phyloP scores from a whole-genome alignment of 2,797 vertebrate genomes.

The Nannoperca australis region DNA sequence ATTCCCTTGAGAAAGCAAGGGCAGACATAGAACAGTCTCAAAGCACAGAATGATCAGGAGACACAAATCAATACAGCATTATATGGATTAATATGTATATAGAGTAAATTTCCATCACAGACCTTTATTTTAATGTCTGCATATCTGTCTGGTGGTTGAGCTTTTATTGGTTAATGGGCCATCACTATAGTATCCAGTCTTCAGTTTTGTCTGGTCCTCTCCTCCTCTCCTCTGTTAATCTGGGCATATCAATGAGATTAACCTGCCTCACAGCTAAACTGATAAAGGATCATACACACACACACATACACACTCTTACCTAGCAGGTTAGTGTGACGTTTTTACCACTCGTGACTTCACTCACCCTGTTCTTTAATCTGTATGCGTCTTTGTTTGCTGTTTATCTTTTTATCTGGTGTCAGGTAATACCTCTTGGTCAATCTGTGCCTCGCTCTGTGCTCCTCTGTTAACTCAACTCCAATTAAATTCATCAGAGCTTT shows the following conservation, averaged over 20 bases:
- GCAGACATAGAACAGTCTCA: too few relatives aligned
- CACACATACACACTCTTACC: slow-evolving; percentile 26
- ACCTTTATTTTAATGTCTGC: background rate
- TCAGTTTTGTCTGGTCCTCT: background rate
- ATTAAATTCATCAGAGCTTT: slow-evolving; percentile 1
- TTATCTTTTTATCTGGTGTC: slow-evolving; percentile 44
- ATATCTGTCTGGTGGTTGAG: background rate
- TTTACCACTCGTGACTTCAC: background rate
- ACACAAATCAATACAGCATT: too few relatives aligned
- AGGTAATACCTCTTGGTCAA: slow-evolving; percentile 10
- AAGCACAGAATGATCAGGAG: too few relatives aligned
- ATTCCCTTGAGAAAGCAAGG: too few relatives aligned
- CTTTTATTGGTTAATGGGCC: background rate
- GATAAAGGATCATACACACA: slow-evolving; percentile 10
- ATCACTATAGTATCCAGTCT: background rate
- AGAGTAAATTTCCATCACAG: too few relatives aligned
- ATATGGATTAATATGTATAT: too few relatives aligned
- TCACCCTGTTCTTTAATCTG: slow-evolving; percentile 23
- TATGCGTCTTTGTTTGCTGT: slow-evolving; percentile 7
- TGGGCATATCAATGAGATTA: slow-evolving; percentile 25
- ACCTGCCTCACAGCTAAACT: slow-evolving; percentile 12
- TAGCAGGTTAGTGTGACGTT: slow-evolving; percentile 13
- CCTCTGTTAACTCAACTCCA: slow-evolving; percentile 14
- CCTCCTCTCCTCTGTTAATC: slow-evolving; percentile 9
- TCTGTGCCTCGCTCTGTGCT: slow-evolving; percentile 34